A percentile compares a stretch with the other conserved stretches of the same genome.
These are phyloP conservation scores for Pachypsylla venusta DNA, from an alignment of 1,140 invertebrate genomes.

Conservation along the genomic window DNA sequence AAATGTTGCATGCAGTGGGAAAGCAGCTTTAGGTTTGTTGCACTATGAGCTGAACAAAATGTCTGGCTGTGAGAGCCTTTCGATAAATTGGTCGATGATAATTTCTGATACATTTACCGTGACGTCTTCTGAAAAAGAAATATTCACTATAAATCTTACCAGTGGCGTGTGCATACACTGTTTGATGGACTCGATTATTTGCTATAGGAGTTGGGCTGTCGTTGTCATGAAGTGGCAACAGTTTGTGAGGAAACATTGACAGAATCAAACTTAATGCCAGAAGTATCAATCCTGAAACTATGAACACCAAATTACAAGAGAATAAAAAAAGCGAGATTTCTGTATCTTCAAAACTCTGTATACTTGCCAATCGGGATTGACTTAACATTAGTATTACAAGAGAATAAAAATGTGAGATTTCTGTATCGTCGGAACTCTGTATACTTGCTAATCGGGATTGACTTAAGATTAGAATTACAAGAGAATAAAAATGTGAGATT, in stretches of 20 bases:
- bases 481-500: too few species aligned
- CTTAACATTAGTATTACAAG: background rate
- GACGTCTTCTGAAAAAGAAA: too few species aligned
- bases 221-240: background rate
- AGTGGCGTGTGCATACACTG: background rate
- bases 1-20: too few species aligned
- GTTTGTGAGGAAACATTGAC: constrained; percentile 3
- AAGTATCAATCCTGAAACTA: background rate
- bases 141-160: too few species aligned
- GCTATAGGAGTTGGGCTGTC: background rate
- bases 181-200: background rate
- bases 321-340: background rate
- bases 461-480: background rate
- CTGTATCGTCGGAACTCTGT: background rate
- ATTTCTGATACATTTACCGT: too few species aligned
- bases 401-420: background rate
- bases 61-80: too few species aligned
- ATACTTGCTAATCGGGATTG: background rate
- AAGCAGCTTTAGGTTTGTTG: too few species aligned
- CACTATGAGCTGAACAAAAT: too few species aligned
- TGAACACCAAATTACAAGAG: too few species aligned
- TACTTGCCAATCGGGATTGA: background rate
- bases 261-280: background rate
- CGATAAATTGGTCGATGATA: too few species aligned
- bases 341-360: background rate